Evolutionary conservation across 2,797 vertebrate species (phyloP), one percentile per base, ranked within the genome.

Genomic region (Argyrosomus regius): DNA sequence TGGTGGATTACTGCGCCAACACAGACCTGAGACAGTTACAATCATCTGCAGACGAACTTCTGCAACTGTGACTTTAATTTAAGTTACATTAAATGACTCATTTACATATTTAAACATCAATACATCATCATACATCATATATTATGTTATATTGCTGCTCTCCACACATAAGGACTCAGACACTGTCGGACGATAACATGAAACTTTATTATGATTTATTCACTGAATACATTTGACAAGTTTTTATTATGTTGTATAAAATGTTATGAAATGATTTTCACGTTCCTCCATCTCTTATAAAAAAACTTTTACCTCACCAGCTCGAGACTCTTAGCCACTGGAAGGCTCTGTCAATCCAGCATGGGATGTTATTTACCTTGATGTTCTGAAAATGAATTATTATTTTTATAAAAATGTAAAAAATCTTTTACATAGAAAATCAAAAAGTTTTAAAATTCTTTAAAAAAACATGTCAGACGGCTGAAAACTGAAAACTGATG

Each of bases 151-250:
- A 35, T 7, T 35, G 31, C 31, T 35, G 31, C 31, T 35, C 31
- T 35, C 7, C 31, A 28, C 46, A 48, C 22, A 17, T 1, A 0
- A 22, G 2, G 10, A 63, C 22, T 45, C 9, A 26, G 53, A 71
- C 54, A 46, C 46, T 12, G 16, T n/a, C 54, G 14, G 49, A n/a
- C 4, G 41, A 39, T 20, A 4, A 50, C 6, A 62, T 20, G 8
- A 28, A 26, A 52, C 5, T 83, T 81, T 81, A 80, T 74, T 77
- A 50, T 46, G n/a, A 71, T 58, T 35, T 24, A 12, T 69, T 54
- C 28, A 31, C 11, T 64, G 64, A 53, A 63, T 60, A 67, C 9
- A 63, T 63, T 9, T 2, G 2, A 56, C 46, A 46, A 3, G 16
- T 71, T 61, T 49, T 2, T 39, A 20, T 52, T 1, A 24, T 13